phyloP scores from a whole-genome alignment of 92 coral and sea anemone genomes.

The Epizoanthus scotinus region DNA sequence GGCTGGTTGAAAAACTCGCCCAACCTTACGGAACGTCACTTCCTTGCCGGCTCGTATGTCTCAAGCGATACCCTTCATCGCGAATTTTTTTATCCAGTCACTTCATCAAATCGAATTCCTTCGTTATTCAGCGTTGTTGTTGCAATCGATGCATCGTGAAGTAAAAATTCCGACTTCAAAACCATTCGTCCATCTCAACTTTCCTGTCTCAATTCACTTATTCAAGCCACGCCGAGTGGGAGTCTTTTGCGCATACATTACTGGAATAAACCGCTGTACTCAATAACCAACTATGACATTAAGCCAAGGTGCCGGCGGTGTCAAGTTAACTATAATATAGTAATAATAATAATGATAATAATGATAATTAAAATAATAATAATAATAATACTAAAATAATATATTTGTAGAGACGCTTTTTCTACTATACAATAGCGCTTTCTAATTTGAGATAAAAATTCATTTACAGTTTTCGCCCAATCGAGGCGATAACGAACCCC shows the following conservation, averaged over 20 bases:
- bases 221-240: constrained; percentile 34
- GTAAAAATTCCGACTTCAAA: neutral
- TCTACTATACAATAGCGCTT: too few relatives aligned
- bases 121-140: neutral
- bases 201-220: neutral
- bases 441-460: too few relatives aligned
- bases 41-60: constrained; percentile 61
- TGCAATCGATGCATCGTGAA: neutral
- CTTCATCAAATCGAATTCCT: neutral
- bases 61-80: constrained; percentile 29
- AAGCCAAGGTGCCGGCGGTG: too few relatives aligned
- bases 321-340: too few relatives aligned
- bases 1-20: constrained; percentile 36
- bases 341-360: too few relatives aligned
- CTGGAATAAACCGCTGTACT: constrained; percentile 19
- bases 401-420: too few relatives aligned
- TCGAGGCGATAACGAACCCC: too few relatives aligned
- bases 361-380: too few relatives aligned
- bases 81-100: constrained; percentile 1
- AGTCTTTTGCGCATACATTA: constrained; percentile 9
- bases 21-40: constrained; percentile 67
- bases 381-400: too few relatives aligned
- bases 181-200: neutral
- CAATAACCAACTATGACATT: neutral
- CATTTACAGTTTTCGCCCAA: too few relatives aligned